phyloP scores from a whole-genome alignment of 2,888 invertebrate species.

The Parapristionchus giblindavisi region DNA sequence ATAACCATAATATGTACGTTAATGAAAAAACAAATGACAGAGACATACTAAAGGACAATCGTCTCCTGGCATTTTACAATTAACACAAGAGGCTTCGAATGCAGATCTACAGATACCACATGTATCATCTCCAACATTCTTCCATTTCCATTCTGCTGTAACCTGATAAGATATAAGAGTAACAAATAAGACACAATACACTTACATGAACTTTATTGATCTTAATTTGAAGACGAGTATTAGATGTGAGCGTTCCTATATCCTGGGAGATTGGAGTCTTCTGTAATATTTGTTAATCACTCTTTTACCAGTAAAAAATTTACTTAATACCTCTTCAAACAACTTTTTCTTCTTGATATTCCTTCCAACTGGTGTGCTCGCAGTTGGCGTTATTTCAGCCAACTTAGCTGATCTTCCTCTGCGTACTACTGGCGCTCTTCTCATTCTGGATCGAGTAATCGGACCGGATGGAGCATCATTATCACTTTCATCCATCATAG shows the following conservation, averaged over 20 bases:
- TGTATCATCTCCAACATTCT: slow-evolving; percentile 94
- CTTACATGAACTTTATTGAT: slow-evolving; percentile 24
- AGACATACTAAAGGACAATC: slow-evolving; percentile 62
- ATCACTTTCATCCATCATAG: slow-evolving; percentile 2
- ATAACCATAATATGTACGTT: slow-evolving; percentile 21
- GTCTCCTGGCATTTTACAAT: slow-evolving; percentile 66
- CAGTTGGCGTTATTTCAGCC: background rate
- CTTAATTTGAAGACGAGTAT: slow-evolving; percentile 20
- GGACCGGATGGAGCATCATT: background rate
- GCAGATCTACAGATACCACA: slow-evolving; percentile 99
- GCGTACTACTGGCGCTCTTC: slow-evolving; percentile 7
- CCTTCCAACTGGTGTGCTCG: slow-evolving; percentile 13
- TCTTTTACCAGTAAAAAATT: background rate
- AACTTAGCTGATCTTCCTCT: background rate
- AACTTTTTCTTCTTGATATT: slow-evolving; percentile 5
- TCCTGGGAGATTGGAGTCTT: background rate
- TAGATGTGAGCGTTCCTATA: slow-evolving; percentile 8
- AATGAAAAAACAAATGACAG: background rate
- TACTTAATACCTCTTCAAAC: background rate
- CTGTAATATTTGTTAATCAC: background rate
- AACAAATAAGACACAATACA: background rate
- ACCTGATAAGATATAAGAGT: slow-evolving; percentile 49
- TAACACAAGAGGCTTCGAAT: slow-evolving; percentile 80
- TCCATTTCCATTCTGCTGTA: slow-evolving; percentile 92
- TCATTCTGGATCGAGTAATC: slow-evolving; percentile 11